phyloP scores from a whole-genome alignment of 2,888 invertebrate genomes.

The Cordilura impudica region DNA sequence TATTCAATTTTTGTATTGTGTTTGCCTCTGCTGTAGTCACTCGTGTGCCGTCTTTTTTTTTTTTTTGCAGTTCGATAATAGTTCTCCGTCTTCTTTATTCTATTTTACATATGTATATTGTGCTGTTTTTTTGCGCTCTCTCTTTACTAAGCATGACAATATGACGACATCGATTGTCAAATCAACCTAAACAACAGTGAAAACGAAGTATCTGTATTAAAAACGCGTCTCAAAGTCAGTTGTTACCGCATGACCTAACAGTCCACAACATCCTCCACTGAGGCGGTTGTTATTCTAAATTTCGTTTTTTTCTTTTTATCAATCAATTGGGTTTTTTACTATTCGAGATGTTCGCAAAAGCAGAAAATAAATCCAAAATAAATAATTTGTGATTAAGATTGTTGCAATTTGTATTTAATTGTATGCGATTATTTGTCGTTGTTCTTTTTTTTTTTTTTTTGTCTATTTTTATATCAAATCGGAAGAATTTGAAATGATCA shows the following conservation, averaged over 20 bases:
- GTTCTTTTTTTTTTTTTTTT: not conserved
- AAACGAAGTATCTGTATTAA: constrained; percentile 49
- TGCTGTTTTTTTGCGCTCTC: constrained; percentile 26
- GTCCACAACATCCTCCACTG: constrained; percentile 25
- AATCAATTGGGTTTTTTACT: not conserved
- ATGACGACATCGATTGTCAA: constrained; percentile 55
- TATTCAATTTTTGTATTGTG: constrained; percentile 7
- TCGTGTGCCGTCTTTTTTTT: not conserved
- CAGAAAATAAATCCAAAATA: not conserved
- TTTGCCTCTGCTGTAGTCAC: constrained; percentile 8
- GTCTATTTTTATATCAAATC: not conserved
- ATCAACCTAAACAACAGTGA: constrained; percentile 54
- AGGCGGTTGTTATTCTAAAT: constrained; percentile 21
- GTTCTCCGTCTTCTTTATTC: constrained; percentile 26
- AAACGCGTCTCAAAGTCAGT: constrained; percentile 58
- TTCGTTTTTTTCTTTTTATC: not conserved
- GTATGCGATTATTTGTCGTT: constrained; percentile 29
- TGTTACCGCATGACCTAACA: constrained; percentile 48
- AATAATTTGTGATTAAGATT: not conserved
- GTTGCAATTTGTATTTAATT: constrained; percentile 31
- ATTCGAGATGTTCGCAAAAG: not conserved
- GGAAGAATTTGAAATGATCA: not conserved
- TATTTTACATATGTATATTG: constrained; percentile 19
- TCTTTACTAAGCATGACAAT: constrained; percentile 31
- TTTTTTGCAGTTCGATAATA: constrained; percentile 36